Conservation (phyloP, 2,888 invertebrate genomes). For the Hirtodrosophila cameraria region DNA sequence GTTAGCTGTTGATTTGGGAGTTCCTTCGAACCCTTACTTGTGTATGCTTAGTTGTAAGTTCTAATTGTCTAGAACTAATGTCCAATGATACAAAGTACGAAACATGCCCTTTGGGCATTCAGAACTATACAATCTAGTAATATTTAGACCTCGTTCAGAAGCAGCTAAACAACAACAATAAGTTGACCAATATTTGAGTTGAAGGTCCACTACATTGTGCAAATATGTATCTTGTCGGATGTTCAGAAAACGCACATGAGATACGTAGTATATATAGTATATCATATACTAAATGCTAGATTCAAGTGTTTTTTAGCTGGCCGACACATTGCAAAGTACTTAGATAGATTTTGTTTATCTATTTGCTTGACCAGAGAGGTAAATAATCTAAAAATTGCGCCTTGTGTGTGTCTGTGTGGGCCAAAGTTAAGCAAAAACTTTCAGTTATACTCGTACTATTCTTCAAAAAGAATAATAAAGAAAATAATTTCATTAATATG, state of each 20-base stretch:
- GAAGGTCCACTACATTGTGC: constrained; percentile 43
- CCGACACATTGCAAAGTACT: constrained; percentile 15
- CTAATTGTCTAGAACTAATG: constrained; percentile 5
- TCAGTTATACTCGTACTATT: constrained; percentile 40
- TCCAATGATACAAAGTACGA: constrained; percentile 24
- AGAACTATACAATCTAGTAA: neutral
- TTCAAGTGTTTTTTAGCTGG: constrained; percentile 42
- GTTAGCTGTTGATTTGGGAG: neutral
- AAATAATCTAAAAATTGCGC: constrained; percentile 60
- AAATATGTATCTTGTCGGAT: constrained; percentile 42
- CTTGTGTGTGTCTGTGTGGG: constrained; percentile 52
- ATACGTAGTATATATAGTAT: constrained; percentile 11
- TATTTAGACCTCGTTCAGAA: constrained; percentile 11
- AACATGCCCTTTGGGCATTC: constrained; percentile 3
- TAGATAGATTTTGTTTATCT: constrained; percentile 56
- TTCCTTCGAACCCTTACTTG: neutral
- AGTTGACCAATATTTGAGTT: constrained; percentile 40
- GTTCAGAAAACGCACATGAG: constrained; percentile 20
- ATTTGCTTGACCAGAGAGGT: constrained; percentile 32
- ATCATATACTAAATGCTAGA: constrained; percentile 9
- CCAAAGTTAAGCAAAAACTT: constrained; percentile 42
- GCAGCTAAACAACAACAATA: constrained; percentile 18
- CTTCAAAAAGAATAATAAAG: constrained; percentile 15
- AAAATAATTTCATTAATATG: constrained; percentile 30
- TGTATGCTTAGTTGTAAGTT: constrained; percentile 9